Evolutionary conservation across 2,888 invertebrate genomes (phyloP), one percentile per base, ranked within the genome.

Genomic region (Hypselothyrea guttata): DNA sequence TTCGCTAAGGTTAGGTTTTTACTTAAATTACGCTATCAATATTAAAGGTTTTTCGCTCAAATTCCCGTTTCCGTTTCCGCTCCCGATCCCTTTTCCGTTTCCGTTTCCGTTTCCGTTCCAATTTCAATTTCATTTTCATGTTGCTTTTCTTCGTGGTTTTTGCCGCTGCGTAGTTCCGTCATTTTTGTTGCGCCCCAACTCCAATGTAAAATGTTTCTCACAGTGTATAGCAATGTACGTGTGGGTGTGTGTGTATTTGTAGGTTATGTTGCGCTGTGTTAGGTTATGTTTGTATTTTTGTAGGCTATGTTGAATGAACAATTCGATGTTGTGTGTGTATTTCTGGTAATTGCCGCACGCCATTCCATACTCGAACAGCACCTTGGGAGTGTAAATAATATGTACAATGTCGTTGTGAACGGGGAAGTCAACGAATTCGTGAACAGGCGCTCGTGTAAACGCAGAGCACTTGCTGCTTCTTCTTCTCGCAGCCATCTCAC

Each of bases 171-270:
- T 37, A 12, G 11, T 35, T 41, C 54, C 51, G 44, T 42, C 40
- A 12, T 46, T 55, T 45, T 53, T 59, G 55, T 47, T 87, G 86
- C 88, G 83, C 89, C 89, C 88, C 89, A 86, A 79, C 89, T 89
- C 88, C 89, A 87, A 89, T 64, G 35, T 45, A 8, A 40, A 46
- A n/a, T n/a, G n/a, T 62, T 16, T 28, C 11, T 56, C 49, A 37
- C 22, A 56, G 44, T 55, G 46, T 57, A 18, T 59, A 18, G 41
- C n/a, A 57, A 13, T 55, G 47, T 66, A 7, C 54, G 38, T 59
- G 22, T 67, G 33, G 53, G 46, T 54, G 31, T 38, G 44, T 44
- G 12, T 12, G n/a, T 38, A 22, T 9, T 7, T 7, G 3, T 28
- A 16, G 15, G 15, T 22, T n/a, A n/a, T 27, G 40, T 11, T 22